These are phyloP conservation scores for Microcebus griseorufus DNA, from an alignment of 2,113 vertebrate genomes.

Conservation along the genomic window DNA sequence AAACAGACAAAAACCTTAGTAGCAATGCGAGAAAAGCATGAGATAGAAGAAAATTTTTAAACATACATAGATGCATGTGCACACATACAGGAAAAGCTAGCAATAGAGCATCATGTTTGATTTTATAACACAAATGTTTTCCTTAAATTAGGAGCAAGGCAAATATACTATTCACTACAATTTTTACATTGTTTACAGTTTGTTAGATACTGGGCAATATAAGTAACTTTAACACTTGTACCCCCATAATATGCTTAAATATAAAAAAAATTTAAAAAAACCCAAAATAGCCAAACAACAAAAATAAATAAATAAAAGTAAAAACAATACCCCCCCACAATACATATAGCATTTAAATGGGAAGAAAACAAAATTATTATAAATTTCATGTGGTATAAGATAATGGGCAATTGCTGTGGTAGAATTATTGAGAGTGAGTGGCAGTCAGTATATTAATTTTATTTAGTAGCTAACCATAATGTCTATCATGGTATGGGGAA, in stretches of 20 bases:
- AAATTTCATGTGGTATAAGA: background rate
- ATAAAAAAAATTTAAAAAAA: too few species aligned
- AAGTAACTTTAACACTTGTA: too few species aligned
- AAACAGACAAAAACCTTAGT: background rate
- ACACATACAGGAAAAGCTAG: background rate
- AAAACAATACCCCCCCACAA: background rate
- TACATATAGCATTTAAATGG: background rate
- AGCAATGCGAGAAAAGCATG: background rate
- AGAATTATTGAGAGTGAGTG: background rate
- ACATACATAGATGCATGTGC: too few species aligned
- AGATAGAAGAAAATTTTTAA: background rate
- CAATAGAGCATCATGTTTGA: background rate
- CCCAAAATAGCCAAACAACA: too few species aligned
- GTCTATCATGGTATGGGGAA: too few species aligned
- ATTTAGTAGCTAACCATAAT: background rate
- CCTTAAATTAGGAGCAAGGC: background rate
- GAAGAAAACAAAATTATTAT: background rate
- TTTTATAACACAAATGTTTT: background rate
- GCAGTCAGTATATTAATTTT: background rate
- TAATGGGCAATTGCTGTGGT: background rate
- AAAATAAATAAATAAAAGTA: too few species aligned
- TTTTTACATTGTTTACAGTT: background rate
- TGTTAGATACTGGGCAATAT: background rate
- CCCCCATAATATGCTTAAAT: too few species aligned
- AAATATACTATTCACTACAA: background rate